Evolutionary conservation across 2,113 vertebrate species (phyloP).

Genomic region (Myxocyprinus asiaticus): DNA sequence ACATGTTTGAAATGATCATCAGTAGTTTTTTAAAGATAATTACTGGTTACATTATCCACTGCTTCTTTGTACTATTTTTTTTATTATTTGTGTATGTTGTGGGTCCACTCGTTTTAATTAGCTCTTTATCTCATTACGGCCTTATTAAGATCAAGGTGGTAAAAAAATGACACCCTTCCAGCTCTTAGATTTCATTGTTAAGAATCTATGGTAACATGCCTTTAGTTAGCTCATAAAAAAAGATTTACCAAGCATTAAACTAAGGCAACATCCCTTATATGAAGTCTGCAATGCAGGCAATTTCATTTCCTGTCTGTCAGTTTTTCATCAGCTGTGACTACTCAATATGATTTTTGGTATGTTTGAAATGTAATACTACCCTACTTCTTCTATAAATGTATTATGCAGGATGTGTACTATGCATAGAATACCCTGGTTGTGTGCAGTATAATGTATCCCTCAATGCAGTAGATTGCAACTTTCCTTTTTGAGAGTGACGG

Average conservation of each 20-base stretch:
- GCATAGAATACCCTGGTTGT: background rate
- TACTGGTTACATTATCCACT: background rate
- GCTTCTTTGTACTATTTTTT: background rate
- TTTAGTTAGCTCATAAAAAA: background rate
- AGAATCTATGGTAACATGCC: background rate
- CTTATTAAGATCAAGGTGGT: conserved; percentile 24
- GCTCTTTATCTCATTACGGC: conserved; percentile 13
- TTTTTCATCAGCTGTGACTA: conserved; percentile 5
- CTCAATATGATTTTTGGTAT: background rate
- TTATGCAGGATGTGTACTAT: background rate
- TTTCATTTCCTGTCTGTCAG: background rate
- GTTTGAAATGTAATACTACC: background rate
- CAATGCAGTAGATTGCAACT: background rate
- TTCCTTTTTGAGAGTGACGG: background rate
- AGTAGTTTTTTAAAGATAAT: conserved; percentile 26
- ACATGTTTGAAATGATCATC: conserved; percentile 23
- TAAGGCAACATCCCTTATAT: background rate
- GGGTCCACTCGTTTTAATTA: conserved; percentile 24
- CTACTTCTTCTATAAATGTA: background rate
- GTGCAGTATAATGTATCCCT: background rate
- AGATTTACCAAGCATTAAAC: background rate
- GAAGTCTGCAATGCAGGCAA: background rate
- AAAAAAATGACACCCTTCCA: background rate
- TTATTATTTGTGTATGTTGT: background rate
- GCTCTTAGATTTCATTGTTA: background rate